Conservation (phyloP, 2,888 invertebrate genomes). For the Dynastes maya region DNA sequence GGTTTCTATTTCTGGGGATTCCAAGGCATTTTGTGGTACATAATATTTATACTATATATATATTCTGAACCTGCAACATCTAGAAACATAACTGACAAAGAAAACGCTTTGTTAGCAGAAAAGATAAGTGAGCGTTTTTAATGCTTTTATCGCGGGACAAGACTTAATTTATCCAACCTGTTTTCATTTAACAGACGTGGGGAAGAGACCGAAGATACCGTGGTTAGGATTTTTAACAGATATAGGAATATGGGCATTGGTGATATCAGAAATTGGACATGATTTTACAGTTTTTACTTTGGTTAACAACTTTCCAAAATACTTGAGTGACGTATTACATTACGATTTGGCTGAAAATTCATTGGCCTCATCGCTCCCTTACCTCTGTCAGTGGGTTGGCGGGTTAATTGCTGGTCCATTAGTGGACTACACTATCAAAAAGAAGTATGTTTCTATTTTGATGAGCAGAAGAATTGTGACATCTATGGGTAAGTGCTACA, state of each 20-base stretch:
- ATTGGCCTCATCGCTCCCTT: constrained; percentile 77
- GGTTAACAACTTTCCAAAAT: constrained; percentile 81
- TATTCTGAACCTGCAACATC: constrained; percentile 72
- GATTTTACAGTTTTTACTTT: constrained; percentile 83
- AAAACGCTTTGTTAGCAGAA: constrained; percentile 69
- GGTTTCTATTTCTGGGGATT: constrained; percentile 75
- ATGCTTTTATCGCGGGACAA: not conserved
- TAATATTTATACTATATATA: constrained; percentile 70
- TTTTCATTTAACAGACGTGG: constrained; percentile 11
- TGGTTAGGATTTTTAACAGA: constrained; percentile 83
- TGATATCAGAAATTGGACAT: constrained; percentile 81
- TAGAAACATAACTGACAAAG: constrained; percentile 74
- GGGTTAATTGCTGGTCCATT: constrained; percentile 77
- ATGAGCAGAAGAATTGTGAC: constrained; percentile 78
- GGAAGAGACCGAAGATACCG: constrained; percentile 71
- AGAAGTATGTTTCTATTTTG: constrained; percentile 71
- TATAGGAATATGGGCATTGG: constrained; percentile 81
- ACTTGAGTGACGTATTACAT: constrained; percentile 78
- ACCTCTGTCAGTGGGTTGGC: constrained; percentile 79
- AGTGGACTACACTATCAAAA: constrained; percentile 80
- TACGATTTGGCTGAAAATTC: constrained; percentile 79
- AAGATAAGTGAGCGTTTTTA: constrained; percentile 34
- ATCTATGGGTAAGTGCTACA: constrained; percentile 73
- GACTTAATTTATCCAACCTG: not conserved
- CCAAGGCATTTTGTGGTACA: constrained; percentile 73